phyloP scores from a whole-genome alignment of 2,888 invertebrate species.

The Heliconius sara region DNA sequence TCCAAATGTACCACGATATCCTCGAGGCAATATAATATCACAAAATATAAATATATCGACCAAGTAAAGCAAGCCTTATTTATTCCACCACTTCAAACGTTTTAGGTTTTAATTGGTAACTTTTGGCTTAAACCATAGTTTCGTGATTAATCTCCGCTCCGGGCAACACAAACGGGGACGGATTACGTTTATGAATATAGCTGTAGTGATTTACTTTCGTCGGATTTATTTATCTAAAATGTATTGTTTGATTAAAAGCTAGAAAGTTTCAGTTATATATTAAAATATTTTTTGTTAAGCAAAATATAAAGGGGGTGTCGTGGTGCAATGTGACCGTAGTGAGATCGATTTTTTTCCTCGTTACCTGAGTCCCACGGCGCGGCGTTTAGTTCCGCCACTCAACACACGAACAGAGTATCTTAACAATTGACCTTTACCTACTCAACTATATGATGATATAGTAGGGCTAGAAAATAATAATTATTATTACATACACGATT shows the following conservation, averaged over 20 bases:
- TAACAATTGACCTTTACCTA: no score
- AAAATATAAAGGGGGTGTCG: no score
- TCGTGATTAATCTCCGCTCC: slow-evolving; percentile 34
- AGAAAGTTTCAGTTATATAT: no score
- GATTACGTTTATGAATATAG: slow-evolving; percentile 16
- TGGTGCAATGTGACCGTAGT: no score
- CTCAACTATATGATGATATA: no score
- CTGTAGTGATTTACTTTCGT: background rate
- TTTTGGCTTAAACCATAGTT: slow-evolving; percentile 46
- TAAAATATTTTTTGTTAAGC: no score
- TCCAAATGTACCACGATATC: background rate
- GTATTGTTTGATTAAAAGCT: background rate
- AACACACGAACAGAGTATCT: no score
- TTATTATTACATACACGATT: no score
- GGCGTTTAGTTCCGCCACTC: no score
- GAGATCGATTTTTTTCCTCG: no score
- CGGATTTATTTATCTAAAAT: background rate
- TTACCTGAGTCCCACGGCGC: no score
- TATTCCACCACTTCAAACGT: slow-evolving; percentile 35
- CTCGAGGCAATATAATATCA: background rate
- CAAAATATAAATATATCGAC: background rate
- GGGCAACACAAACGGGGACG: slow-evolving; percentile 22
- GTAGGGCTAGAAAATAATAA: no score
- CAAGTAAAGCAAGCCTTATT: slow-evolving; percentile 27
- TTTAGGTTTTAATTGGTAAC: slow-evolving; percentile 47